A percentile compares a stretch with the other conserved stretches of the same genome.
phyloP scores from a whole-genome alignment of 2,797 vertebrate species.

The Forpus xanthops region DNA sequence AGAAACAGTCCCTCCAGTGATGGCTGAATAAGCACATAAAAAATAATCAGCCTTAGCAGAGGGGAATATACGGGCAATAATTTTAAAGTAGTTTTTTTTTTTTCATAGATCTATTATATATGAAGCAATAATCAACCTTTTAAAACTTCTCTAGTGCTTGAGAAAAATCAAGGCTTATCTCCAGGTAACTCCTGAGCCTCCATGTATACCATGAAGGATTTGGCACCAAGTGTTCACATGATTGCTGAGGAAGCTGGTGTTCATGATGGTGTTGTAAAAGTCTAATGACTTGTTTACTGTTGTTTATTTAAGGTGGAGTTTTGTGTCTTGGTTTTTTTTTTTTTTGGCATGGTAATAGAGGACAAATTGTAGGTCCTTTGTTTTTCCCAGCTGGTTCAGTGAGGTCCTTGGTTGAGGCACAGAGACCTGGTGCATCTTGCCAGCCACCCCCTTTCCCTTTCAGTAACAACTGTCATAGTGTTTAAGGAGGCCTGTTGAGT shows the following conservation, averaged over 20 bases:
- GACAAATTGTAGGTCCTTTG: neutral
- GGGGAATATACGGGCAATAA: neutral
- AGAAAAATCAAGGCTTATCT: neutral
- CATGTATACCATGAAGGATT: rapidly evolving
- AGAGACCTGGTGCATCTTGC: neutral
- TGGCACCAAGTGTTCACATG: neutral
- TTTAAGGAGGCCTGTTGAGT: neutral
- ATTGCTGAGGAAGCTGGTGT: neutral
- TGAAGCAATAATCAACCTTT: neutral
- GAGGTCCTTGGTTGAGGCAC: neutral
- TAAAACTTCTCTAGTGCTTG: neutral
- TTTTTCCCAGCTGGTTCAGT: neutral
- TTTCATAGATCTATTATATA: neutral
- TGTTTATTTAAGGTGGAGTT: neutral
- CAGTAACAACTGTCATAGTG: rapidly evolving
- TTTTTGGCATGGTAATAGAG: neutral
- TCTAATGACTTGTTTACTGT: neutral
- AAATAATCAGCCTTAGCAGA: neutral
- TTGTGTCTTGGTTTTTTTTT: neutral
- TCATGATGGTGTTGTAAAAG: neutral
- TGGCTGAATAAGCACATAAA: neutral
- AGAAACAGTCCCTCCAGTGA: neutral
- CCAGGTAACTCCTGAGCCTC: neutral
- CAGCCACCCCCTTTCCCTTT: neutral
- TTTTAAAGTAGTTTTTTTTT: neutral